Evolutionary conservation across 2,888 invertebrate species (phyloP), one percentile per base, ranked within the genome.

Genomic region (Protodeltote pygarga): DNA sequence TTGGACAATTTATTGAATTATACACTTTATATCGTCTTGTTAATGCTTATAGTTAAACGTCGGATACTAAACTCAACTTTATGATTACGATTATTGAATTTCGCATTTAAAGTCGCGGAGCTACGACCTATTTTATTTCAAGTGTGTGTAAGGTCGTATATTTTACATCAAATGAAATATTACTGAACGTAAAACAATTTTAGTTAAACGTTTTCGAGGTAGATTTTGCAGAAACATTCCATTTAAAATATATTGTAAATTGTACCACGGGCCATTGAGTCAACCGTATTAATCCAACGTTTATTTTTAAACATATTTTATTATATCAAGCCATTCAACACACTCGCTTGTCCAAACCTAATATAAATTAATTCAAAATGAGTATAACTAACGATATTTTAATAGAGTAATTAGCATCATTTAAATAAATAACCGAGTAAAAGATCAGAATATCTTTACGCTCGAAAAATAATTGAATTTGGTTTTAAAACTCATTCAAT

Each of bases 1-100:
- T 77, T 67, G 61, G 51, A 55, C 45, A 51, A 58, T 70, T 69
- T 73, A 77, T 76, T 71, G 74, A 77, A 73, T 71, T 67, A 73
- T 44, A 53, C 24, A 32, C 48, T 69, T 53, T 54, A 63, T 49
- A 49, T 40, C 41, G 10, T 31, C 32, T 48, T 50, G 52, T 52
- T 68, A 66, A 62, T 60, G 54, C 41, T 48, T 41, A 38, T 51
- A 38, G 57, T 64, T 55, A 68, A 62, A 51, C 50, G 52, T 54
- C 31, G 41, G 52, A 59, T 62, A 41, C 29, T 58, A 14, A 32
- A 46, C 39, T 42, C 9, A 33, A 10, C 14, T 64, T 48, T 51
- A 48, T 37, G 15, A 29, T 50, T 2, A 45, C 8, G 35, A 17
- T 46, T 45, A 57, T 46, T 44, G 6, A 33, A 47, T 20, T 46